Evolutionary conservation across 53 echinoderm and acorn worm genomes (phyloP).

Genomic region (Holothuria leucospilota): DNA sequence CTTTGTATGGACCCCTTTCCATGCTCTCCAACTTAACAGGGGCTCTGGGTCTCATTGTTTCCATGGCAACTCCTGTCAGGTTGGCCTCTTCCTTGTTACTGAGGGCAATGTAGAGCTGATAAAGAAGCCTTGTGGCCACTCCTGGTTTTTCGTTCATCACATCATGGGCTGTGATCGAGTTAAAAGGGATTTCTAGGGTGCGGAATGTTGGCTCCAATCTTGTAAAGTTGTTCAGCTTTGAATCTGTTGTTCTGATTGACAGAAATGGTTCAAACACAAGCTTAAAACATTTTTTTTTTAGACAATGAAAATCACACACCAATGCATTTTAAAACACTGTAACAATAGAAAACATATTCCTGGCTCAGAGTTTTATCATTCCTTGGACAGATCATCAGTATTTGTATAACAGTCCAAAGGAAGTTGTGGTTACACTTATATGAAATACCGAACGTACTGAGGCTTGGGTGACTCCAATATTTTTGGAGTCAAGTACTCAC

Average conservation of each 20-base stretch:
- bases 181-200: slow-evolving; percentile 90
- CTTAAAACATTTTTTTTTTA: too few species aligned
- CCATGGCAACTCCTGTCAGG: slow-evolving; percentile 93
- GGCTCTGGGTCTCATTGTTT: slow-evolving; percentile 93
- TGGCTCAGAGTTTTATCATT: too few species aligned
- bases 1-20: slow-evolving; percentile 91
- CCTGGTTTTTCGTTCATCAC: slow-evolving; percentile 93
- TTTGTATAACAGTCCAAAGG: too few species aligned
- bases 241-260: slow-evolving; percentile 84
- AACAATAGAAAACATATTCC: too few species aligned
- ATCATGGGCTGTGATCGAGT: slow-evolving; percentile 90
- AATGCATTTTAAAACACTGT: too few species aligned
- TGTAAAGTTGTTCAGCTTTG: slow-evolving; percentile 99
- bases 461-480: too few species aligned
- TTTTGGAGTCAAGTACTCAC: too few species aligned
- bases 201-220: slow-evolving; percentile 93
- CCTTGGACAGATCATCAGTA: too few species aligned
- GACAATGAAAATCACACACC: too few species aligned
- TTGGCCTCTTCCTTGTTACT: slow-evolving; percentile 93
- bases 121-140: slow-evolving; percentile 91
- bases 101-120: slow-evolving; percentile 92
- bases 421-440: too few species aligned
- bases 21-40: slow-evolving; percentile 97
- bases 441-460: too few species aligned
- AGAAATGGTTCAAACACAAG: too few species aligned